Evolutionary conservation across 2,797 vertebrate genomes (phyloP).

Genomic region (Sebastes iracundus): DNA sequence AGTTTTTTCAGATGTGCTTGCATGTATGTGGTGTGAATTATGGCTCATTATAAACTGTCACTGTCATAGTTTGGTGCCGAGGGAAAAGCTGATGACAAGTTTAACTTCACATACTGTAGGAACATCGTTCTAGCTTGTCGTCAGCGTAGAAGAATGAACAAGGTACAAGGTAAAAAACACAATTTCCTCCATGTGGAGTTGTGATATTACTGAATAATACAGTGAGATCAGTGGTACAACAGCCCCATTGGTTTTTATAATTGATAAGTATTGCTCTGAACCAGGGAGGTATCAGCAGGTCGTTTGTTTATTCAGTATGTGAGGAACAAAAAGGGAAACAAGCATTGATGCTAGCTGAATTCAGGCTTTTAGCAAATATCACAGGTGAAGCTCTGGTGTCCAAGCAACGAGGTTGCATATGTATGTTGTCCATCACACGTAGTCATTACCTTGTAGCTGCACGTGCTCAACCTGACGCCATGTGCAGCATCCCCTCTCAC

Average conservation of each 20-base stretch:
- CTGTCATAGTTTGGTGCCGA: conserved; percentile 8
- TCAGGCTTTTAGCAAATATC: conserved; percentile 25
- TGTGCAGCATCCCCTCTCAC: conserved; percentile 42
- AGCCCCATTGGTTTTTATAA: neutral
- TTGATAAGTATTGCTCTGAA: neutral
- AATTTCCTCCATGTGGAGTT: neutral
- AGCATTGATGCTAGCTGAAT: neutral
- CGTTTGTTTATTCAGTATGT: neutral
- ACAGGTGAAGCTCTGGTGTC: neutral
- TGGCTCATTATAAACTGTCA: conserved; percentile 7
- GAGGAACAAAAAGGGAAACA: neutral
- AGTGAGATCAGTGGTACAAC: neutral
- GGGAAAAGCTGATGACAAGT: conserved; percentile 57
- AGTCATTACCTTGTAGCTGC: conserved; percentile 47
- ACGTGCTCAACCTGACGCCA: conserved; percentile 43
- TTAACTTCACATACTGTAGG: conserved; percentile 16
- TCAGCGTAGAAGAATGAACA: conserved; percentile 23
- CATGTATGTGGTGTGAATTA: conserved; percentile 8
- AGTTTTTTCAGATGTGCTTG: conserved; percentile 13
- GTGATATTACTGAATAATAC: neutral
- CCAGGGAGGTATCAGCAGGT: neutral
- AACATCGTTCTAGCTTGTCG: conserved; percentile 1
- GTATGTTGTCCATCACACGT: conserved; percentile 54
- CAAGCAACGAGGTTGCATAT: conserved; percentile 39
- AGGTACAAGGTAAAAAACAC: neutral